These are phyloP conservation scores for Nemopilema nomurai DNA, from an alignment of 30 jellyfish, hydroid and myxozoan species.

Conservation along the genomic window DNA sequence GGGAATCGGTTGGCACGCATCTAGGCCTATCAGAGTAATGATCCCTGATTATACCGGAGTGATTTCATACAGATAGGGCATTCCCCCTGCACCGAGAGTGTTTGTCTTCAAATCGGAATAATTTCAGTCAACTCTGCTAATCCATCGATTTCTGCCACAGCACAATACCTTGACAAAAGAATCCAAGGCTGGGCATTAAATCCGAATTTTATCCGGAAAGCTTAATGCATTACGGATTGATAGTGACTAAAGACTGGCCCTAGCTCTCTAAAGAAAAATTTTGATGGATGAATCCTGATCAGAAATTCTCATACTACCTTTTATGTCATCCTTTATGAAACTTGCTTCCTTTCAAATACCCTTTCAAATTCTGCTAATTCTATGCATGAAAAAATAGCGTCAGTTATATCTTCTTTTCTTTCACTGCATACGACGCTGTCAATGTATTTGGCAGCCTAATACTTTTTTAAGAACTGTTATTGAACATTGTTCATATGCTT, in stretches of 20 bases:
- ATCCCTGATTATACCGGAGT: not conserved
- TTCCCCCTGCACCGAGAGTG: constrained; percentile 10
- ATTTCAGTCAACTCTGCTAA: constrained; percentile 15
- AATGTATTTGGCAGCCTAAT: not conserved
- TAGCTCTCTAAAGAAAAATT: not conserved
- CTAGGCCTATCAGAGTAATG: not conserved
- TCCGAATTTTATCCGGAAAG: constrained; percentile 56
- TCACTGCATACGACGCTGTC: not conserved
- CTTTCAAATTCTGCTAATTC: not conserved
- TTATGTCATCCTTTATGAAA: constrained; percentile 1
- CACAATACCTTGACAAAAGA: constrained; percentile 29
- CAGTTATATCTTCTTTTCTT: not conserved
- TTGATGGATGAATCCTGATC: constrained; percentile 8
- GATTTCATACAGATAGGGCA: constrained; percentile 4
- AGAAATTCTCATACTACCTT: not conserved
- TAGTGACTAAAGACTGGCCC: constrained; percentile 36
- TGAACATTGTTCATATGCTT: not conserved
- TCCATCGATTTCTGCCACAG: constrained; percentile 22
- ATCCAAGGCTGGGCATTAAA: constrained; percentile 66
- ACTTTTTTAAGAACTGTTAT: not conserved
- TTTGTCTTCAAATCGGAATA: constrained; percentile 30
- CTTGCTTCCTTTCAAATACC: not conserved
- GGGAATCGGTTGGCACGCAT: not conserved
- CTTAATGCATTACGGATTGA: constrained; percentile 45
- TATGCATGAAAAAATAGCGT: not conserved